These are phyloP conservation scores for Aricia agestis DNA, from an alignment of 1,140 invertebrate species.

Conservation along the genomic window DNA sequence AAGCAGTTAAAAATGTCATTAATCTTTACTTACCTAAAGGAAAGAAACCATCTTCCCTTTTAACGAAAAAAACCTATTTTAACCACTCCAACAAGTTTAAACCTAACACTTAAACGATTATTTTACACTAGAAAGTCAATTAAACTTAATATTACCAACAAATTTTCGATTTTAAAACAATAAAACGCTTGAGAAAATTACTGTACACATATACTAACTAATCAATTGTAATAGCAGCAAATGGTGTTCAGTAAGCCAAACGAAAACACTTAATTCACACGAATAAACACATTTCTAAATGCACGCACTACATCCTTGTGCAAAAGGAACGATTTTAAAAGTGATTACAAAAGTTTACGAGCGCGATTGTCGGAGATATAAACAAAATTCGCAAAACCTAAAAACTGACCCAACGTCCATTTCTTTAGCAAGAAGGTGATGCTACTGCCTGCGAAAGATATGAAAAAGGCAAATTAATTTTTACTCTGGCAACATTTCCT, in stretches of 20 bases:
- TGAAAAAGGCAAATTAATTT: constrained; percentile 66
- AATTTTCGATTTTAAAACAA: constrained; percentile 45
- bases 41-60: constrained; percentile 48
- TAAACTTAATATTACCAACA: constrained; percentile 50
- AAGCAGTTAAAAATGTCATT: constrained; percentile 33
- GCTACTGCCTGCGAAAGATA: constrained; percentile 65
- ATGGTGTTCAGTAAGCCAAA: constrained; percentile 45
- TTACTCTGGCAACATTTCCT: constrained; percentile 56
- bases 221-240: constrained; percentile 48
- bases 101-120: constrained; percentile 49
- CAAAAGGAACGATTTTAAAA: constrained; percentile 58
- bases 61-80: constrained; percentile 36
- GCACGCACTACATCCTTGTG: constrained; percentile 60
- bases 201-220: constrained; percentile 32
- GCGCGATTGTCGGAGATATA: constrained; percentile 68
- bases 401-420: constrained; percentile 67
- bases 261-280: constrained; percentile 48
- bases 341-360: constrained; percentile 69
- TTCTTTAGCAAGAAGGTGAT: constrained; percentile 56
- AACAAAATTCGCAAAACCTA: constrained; percentile 65
- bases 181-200: constrained; percentile 43
- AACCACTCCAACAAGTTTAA: constrained; percentile 37
- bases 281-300: constrained; percentile 44
- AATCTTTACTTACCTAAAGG: constrained; percentile 34
- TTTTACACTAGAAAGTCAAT: constrained; percentile 42